Evolutionary conservation across 1,140 invertebrate genomes (phyloP).

Genomic region (Formica selysi): DNA sequence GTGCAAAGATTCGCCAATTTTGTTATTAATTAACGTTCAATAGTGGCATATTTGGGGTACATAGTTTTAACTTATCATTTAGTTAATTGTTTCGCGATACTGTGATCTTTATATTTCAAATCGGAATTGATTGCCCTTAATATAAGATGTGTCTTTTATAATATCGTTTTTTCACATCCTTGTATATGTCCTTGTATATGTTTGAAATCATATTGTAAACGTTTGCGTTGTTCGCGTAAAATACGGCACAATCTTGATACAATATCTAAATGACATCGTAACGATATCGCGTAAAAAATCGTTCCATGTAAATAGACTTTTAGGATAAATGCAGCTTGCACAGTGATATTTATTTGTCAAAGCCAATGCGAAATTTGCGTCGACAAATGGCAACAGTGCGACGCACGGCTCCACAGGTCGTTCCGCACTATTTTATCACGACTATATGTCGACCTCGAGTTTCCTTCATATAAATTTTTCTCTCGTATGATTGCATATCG

Average conservation of each 20-base stretch:
- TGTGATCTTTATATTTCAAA: not conserved
- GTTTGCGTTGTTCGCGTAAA: not conserved
- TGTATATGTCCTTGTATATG: not conserved
- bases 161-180: not conserved
- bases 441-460: constrained; percentile 47
- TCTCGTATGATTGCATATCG: constrained; percentile 1
- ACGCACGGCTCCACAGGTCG: constrained; percentile 54
- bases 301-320: constrained; percentile 16
- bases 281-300: constrained; percentile 33
- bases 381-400: constrained; percentile 48
- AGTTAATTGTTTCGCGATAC: not conserved
- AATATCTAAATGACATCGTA: not conserved
- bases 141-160: not conserved
- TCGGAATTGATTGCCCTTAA: not conserved
- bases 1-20: constrained; percentile 31
- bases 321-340: not conserved
- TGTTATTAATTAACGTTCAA: not conserved
- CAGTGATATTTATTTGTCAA: constrained; percentile 61
- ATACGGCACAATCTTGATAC: constrained; percentile 1
- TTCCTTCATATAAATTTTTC: constrained; percentile 64
- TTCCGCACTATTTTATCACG: constrained; percentile 54
- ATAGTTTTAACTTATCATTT: not conserved
- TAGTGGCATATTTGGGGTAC: too few species aligned
- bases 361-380: constrained; percentile 35
- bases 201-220: not conserved